A percentile compares a stretch with the other conserved stretches of the same genome.
Conservation (phyloP, 1,140 invertebrate species). For the Dolichoris vasculosae region DNA sequence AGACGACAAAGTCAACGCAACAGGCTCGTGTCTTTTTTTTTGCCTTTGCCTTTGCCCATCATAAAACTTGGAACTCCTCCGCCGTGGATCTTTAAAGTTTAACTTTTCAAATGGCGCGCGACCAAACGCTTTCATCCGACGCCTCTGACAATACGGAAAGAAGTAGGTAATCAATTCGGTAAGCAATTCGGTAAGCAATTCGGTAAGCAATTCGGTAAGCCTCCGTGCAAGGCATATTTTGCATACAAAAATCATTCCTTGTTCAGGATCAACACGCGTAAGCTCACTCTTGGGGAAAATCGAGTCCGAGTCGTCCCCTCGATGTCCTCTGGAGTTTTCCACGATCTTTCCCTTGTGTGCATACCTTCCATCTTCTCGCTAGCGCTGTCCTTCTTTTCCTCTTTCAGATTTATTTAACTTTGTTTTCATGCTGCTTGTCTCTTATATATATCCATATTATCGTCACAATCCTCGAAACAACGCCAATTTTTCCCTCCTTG, state of each 20-base stretch:
- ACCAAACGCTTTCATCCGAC: not conserved
- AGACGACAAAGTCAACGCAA: not conserved
- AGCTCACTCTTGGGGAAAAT: constrained; percentile 1
- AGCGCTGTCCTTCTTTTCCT: not conserved
- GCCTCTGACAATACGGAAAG: not conserved
- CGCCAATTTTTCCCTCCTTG: not conserved
- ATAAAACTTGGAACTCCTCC: not conserved
- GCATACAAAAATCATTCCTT: constrained; percentile 5
- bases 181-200: no score
- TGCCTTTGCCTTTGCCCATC: not conserved
- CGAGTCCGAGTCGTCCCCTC: constrained; percentile 5
- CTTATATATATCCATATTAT: not conserved
- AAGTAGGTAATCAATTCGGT: no score
- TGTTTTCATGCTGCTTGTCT: not conserved
- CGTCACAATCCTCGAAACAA: not conserved
- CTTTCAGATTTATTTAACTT: constrained; percentile 18
- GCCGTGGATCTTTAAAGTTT: no score
- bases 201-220: not conserved
- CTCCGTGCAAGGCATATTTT: not conserved
- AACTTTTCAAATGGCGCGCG: no score
- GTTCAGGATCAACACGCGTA: not conserved
- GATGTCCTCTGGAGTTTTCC: not conserved
- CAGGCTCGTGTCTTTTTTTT: not conserved
- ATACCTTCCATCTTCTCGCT: not conserved
- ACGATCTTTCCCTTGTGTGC: not conserved